Base-by-base conservation (phyloP, 2,113 vertebrate genomes). In the Pseudopipra pipra region DNA sequence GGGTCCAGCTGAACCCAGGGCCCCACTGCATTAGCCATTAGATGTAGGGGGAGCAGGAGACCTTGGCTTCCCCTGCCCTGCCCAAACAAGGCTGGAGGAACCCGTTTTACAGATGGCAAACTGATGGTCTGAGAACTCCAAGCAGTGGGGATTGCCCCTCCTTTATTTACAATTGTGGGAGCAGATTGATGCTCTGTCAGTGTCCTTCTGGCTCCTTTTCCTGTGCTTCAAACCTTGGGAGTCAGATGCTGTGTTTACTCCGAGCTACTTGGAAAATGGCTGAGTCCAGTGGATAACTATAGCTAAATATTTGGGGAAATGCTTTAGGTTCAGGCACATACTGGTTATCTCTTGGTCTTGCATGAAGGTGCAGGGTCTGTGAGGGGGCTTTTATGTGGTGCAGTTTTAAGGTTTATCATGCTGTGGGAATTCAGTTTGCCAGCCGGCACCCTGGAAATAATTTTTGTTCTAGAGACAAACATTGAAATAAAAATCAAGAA, bases 401-500 rank as follows among this genome's bases (percentile, higher is more conserved):
- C n/a, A 47, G 52, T 78, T 92, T 52, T 44, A 84, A 78, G 54
- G 47, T 75, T 37, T 89, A 86, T 44, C 22, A 17, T 0, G 1
- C 73, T 89, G 39, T 81, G 76, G 73, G 76, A 96, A 92, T 92
- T 90, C 70, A 81, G 0, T 90, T 95, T 92, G 80, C 41, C 70
- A 87, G 3, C 33, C 1, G 3, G 39, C 73, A 89, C 52, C 47
- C 73, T 95, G 80, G 80, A 95, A 95, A 75, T 92, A 30, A 44
- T 84, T 93, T 84, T 66, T 92, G 28, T 88, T 94, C 46, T 66
- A 24, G 79, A 86, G 75, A 61, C 54, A 73, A 91, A 92, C 58
- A 41, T 9, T 51, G 85, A 92, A 88, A 89, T 59, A 93, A 93
- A 92, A 95, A 78, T 81, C 12, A 89, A 75, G 84, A 93, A 81